Evolutionary conservation across 2,888 invertebrate genomes (phyloP).

Genomic region (Loripinus fragilis): DNA sequence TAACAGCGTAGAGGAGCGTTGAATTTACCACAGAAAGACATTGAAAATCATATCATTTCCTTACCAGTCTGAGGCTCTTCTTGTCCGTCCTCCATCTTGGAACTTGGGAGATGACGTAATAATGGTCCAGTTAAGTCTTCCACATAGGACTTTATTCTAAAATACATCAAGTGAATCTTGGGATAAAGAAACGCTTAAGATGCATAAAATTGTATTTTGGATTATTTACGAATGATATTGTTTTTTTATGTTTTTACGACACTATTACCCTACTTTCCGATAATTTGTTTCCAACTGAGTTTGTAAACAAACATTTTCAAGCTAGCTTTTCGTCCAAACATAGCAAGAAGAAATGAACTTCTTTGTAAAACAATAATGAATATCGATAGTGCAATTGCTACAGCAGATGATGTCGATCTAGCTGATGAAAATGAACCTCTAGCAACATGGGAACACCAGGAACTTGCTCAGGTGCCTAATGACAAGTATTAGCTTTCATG

Average conservation of each 20-base stretch:
- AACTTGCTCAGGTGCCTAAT: conserved; percentile 76
- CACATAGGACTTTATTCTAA: no score
- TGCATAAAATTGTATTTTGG: no score
- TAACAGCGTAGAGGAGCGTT: no score
- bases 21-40: no score
- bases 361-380: background rate
- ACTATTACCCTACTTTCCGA: background rate
- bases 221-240: no score
- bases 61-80: conserved; percentile 43
- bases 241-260: background rate
- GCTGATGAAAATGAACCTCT: conserved; percentile 33
- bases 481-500: no score
- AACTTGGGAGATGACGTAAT: conserved; percentile 48
- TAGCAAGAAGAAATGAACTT: background rate
- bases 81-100: conserved; percentile 60
- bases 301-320: background rate
- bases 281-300: background rate
- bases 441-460: conserved; percentile 77
- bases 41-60: background rate
- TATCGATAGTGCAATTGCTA: conserved; percentile 46
- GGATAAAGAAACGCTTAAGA: no score
- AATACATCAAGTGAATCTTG: no score
- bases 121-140: background rate
- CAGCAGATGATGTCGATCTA: conserved; percentile 60
- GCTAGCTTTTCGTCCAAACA: no score